Evolutionary conservation across 2,888 invertebrate genomes (phyloP).

Genomic region (Nephrotoma guestfalica): DNA sequence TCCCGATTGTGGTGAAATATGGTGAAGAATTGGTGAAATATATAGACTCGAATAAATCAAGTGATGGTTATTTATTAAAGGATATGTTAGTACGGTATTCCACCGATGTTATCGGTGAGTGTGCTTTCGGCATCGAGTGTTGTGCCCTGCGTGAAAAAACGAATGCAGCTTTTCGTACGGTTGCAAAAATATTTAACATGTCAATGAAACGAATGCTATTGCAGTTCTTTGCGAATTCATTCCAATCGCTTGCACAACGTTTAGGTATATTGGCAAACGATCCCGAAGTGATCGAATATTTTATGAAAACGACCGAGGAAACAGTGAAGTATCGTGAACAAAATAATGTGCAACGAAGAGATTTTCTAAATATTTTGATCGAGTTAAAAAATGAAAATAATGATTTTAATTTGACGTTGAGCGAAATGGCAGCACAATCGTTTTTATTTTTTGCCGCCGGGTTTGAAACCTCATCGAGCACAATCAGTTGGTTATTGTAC

Average conservation of each 20-base stretch:
- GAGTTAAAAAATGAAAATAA: slow-evolving; percentile 15
- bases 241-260: background rate
- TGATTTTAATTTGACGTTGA: background rate
- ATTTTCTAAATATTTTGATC: slow-evolving; percentile 7
- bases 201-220: background rate
- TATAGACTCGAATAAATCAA: background rate
- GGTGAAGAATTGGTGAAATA: slow-evolving; percentile 1
- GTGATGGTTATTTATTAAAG: background rate
- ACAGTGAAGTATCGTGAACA: background rate
- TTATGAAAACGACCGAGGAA: slow-evolving; percentile 2
- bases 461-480: slow-evolving; percentile 5
- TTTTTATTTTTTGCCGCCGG: slow-evolving; percentile 9
- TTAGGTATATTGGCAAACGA: background rate
- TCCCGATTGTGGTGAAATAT: background rate
- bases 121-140: slow-evolving; percentile 8
- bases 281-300: background rate
- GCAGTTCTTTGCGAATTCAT: background rate
- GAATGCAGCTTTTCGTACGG: background rate
- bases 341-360: slow-evolving; percentile 5
- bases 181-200: slow-evolving; percentile 5
- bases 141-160: slow-evolving; percentile 7
- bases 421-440: slow-evolving; percentile 7
- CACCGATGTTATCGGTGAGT: slow-evolving; percentile 5
- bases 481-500: slow-evolving; percentile 5
- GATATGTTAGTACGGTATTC: background rate